Evolutionary conservation across 2,888 invertebrate genomes (phyloP).

Genomic region (Synergus laeviventris): DNA sequence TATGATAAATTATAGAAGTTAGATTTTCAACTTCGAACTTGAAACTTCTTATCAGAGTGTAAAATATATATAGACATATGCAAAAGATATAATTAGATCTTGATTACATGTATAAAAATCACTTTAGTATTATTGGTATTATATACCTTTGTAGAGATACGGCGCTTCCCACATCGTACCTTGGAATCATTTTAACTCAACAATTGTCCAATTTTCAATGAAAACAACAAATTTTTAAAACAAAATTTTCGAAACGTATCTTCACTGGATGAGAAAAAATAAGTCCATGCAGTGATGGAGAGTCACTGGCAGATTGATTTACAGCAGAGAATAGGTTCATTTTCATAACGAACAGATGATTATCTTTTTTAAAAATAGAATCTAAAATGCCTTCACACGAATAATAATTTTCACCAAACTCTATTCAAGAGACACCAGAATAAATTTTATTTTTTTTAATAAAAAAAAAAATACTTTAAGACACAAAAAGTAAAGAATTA

Average conservation of each 20-base stretch:
- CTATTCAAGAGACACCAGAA: not conserved
- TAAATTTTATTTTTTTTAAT: not conserved
- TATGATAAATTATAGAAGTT: not conserved
- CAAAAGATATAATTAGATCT: not conserved
- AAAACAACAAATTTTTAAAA: not conserved
- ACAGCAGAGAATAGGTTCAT: not conserved
- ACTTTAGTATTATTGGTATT: not conserved
- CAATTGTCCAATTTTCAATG: not conserved
- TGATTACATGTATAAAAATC: not conserved
- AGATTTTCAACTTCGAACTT: not conserved
- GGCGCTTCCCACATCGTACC: constrained; percentile 69
- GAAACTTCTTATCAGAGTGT: not conserved
- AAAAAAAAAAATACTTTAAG: not conserved
- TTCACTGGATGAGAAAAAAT: not conserved
- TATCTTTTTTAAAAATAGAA: not conserved
- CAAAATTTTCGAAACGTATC: not conserved
- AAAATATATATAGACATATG: too few species aligned
- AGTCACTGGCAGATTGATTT: not conserved
- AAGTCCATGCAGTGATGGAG: not conserved
- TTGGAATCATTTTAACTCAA: constrained; percentile 65
- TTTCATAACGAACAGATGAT: not conserved
- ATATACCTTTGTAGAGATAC: constrained; percentile 69
- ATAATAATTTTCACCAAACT: not conserved
- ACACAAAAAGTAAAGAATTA: not conserved
- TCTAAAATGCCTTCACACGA: not conserved